A percentile compares a stretch with the other conserved stretches of the same genome.
Conservation (phyloP, 2,113 vertebrate genomes). For the Corythornis madagascariensis region DNA sequence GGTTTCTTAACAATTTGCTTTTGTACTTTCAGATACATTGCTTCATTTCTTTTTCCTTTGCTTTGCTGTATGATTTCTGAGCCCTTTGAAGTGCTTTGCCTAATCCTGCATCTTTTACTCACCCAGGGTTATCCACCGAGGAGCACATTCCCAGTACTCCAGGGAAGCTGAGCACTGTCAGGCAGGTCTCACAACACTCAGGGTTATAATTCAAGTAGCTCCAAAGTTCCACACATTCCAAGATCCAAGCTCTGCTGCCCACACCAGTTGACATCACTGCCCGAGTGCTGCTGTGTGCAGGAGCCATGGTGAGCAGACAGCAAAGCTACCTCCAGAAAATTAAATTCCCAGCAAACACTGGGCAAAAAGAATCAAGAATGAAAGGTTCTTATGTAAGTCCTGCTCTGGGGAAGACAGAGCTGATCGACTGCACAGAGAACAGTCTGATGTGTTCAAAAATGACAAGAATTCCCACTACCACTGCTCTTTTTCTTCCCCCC, state of each 20-base stretch:
- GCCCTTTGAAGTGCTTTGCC: neutral
- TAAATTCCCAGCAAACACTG: neutral
- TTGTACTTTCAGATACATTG: neutral
- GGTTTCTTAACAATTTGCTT: neutral
- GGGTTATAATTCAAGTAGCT: neutral
- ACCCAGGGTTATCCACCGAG: neutral
- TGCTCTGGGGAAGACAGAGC: too few species aligned
- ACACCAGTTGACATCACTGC: neutral
- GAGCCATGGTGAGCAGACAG: neutral
- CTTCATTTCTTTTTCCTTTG: neutral
- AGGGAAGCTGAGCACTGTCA: neutral
- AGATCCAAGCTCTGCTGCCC: neutral
- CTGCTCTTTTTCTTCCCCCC: too few species aligned
- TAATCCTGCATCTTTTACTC: neutral
- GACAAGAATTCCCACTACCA: too few species aligned
- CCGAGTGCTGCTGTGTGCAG: neutral
- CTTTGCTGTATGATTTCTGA: neutral
- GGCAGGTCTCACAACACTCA: rapidly evolving
- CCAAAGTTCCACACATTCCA: neutral
- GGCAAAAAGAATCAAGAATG: neutral
- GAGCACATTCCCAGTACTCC: neutral
- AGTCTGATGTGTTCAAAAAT: too few species aligned
- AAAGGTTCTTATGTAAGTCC: neutral
- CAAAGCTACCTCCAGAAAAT: neutral
- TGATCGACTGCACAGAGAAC: too few species aligned